Evolutionary conservation across 2,113 vertebrate species (phyloP), one percentile per base, ranked within the genome.

Genomic region (Phycodurus eques): DNA sequence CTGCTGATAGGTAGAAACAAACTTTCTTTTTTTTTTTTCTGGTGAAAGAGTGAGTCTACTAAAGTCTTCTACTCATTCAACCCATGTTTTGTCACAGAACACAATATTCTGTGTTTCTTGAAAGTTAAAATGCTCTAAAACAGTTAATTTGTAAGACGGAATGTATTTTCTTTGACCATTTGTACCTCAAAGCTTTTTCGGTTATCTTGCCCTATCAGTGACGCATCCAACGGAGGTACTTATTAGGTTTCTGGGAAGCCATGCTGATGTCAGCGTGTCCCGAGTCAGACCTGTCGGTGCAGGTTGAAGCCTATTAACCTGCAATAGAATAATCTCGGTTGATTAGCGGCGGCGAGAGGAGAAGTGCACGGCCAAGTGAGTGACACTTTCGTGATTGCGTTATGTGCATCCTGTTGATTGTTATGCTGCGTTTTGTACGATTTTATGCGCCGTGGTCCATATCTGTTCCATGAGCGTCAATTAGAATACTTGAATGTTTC

Each of bases 191-290:
- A 78, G 76, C 70, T 82, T 15, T 57, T 66, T 56, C 44, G 56
- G 74, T 72, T 74, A 67, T 83, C 67, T 80, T 76, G 70, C 73
- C 60, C 68, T 67, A 70, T 61, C 5, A 46, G 67, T 70, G 79
- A 86, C 71, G 74, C 56, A 10, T 44, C 74, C 72, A 77, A 85
- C 78, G 71, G 59, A 83, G 59, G 61, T 81, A 79, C 83, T 79
- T 84, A 74, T 78, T 71, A 39, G 72, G 82, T 81, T 85, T 91
- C 84, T 88, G 81, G 79, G 88, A 88, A 56, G 85, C 64, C 68
- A 68, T 85, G 86, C 88, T 89, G 83, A 88, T 82, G 81, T 90
- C 89, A 86, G 85, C 86, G 84, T 31, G 78, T 88, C 80, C 86
- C 84, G 80, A 87, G 60, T 83, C 81, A 90, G 85, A 87, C 76